A percentile compares a stretch with the other conserved stretches of the same genome.
Evolutionary conservation across 2,113 vertebrate genomes (phyloP).

Genomic region (Hiodon alosoides): DNA sequence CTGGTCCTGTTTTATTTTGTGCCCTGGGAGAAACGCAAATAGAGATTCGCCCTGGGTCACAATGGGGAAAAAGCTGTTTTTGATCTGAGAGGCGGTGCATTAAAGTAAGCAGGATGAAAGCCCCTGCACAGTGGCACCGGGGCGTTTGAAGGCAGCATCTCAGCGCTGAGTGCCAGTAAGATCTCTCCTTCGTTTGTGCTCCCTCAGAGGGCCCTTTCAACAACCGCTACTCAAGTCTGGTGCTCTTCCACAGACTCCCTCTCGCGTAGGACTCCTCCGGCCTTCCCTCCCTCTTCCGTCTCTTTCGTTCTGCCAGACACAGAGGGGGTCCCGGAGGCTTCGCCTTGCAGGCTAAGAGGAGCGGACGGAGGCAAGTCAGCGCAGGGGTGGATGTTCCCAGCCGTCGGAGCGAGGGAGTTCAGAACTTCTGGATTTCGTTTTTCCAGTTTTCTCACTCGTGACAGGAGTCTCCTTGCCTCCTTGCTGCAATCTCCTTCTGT

Average conservation of each 20-base stretch:
- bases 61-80: not conserved
- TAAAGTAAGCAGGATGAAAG: not conserved
- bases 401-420: not conserved
- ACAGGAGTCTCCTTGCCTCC: too few species aligned
- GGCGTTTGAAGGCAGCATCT: not conserved
- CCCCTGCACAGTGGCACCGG: too few species aligned
- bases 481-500: too few species aligned
- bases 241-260: not conserved
- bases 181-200: not conserved
- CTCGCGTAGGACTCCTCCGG: not conserved
- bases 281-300: not conserved
- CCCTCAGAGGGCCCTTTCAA: not conserved
- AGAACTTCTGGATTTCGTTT: too few species aligned
- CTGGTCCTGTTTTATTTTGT: not conserved
- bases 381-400: not conserved
- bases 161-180: not conserved
- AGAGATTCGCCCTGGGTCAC: not conserved
- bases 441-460: too few species aligned
- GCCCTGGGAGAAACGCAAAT: not conserved
- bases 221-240: too few species aligned
- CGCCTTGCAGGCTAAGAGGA: too few species aligned
- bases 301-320: not conserved
- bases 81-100: not conserved
- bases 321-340: too few species aligned
- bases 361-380: too few species aligned